phyloP scores from a whole-genome alignment of 2,797 vertebrate species.

The Acrossocheilus wenchowensis region DNA sequence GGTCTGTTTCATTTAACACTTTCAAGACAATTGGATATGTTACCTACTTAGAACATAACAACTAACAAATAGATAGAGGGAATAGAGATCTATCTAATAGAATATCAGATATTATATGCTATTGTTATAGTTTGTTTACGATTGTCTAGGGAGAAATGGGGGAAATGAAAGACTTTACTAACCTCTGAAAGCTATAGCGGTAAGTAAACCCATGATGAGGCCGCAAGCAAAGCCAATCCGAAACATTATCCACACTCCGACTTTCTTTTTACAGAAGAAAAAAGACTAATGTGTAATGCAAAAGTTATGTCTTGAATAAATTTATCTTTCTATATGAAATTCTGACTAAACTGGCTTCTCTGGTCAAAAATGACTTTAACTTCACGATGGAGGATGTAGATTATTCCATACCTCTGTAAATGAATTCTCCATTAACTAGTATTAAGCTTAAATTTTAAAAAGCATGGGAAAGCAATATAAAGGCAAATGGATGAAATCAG shows the following conservation, averaged over 20 bases:
- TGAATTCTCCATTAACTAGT: neutral
- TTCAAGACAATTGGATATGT: neutral
- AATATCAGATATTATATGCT: neutral
- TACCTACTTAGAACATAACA: neutral
- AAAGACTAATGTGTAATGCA: neutral
- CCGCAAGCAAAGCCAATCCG: slow-evolving; percentile 85
- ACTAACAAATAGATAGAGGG: neutral
- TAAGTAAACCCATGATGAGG: slow-evolving; percentile 72
- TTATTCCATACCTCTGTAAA: neutral
- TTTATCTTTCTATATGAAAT: neutral
- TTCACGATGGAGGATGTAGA: neutral
- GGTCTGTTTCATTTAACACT: slow-evolving; percentile 73
- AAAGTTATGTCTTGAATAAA: neutral
- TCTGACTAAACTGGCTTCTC: neutral
- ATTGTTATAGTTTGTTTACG: neutral
- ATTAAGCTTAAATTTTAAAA: neutral
- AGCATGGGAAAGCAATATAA: neutral
- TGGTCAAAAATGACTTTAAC: neutral
- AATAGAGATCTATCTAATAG: neutral
- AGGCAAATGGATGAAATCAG: neutral
- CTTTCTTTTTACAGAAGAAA: slow-evolving; percentile 73
- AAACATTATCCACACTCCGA: slow-evolving; percentile 86
- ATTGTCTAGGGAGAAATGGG: neutral
- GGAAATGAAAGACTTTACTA: slow-evolving; percentile 12
- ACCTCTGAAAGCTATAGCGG: slow-evolving; percentile 55